Evolutionary conservation across 2,888 invertebrate genomes (phyloP), one percentile per base, ranked within the genome.

Genomic region (Eupsilia transversa): DNA sequence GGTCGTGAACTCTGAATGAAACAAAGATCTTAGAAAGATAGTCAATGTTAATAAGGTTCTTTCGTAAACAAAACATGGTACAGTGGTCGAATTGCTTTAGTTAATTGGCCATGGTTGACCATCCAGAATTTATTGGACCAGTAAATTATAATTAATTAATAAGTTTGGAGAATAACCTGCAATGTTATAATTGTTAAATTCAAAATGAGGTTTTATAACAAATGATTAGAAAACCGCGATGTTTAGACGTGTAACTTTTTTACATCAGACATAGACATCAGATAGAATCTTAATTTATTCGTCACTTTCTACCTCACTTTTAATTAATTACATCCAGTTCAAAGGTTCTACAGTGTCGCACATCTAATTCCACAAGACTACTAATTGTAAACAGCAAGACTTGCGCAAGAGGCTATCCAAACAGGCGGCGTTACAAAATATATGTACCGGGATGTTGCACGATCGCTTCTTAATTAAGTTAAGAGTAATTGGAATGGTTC

Each of bases 251-350:
- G 23, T 17, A 17, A 49, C 5, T 30, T 49, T 49, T n/a, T n/a
- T 35, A 9, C 17, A 33, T 5, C 3, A 23, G 5, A 65, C 6
- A 12, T 38, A 1, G 10, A 0, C 35, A n/a, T 72, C 10, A 9
- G 9, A 35, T 7, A 23, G 2, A 38, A 30, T 41, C n/a, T 38
- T n/a, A 20, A 49, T 41, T n/a, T 10, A 59, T 3, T 3, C 41
- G 27, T 14, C n/a, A 41, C n/a, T 74, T 56, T 38, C 10, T 49
- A 10, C n/a, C 49, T 41, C 30, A 61, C 38, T 83, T 56, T 17
- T 59, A 67, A 83, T 79, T 79, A 82, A 82, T 82, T 54, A 72
- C 57, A 52, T 12, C 33, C 43, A 63, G 79, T 71, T 76, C 83
- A 76, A 66, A 77, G 78, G 69, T 70, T 66, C 60, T 63, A 71